Percentiles rank a stretch among this genome's conserved stretches.
Conservation (phyloP, 2,113 vertebrate species). For the Nothoprocta pentlandii region DNA sequence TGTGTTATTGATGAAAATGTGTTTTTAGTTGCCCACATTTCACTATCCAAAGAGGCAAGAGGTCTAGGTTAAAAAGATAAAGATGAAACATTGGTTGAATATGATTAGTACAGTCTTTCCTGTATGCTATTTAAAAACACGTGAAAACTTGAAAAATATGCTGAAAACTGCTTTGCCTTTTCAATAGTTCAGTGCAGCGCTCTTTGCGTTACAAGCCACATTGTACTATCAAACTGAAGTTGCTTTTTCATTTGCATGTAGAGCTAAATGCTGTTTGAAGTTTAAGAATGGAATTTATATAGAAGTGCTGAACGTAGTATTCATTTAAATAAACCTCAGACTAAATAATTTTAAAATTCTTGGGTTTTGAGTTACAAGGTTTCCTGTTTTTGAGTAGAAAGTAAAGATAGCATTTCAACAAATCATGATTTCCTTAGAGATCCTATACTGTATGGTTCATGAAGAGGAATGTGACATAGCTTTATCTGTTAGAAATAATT, state of each 20-base stretch:
- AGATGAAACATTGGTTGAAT: background rate
- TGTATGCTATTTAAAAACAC: accelerated
- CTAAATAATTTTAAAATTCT: background rate
- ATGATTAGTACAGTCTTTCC: background rate
- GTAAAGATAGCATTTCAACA: background rate
- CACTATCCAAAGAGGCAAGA: background rate
- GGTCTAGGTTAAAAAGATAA: background rate
- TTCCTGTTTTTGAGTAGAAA: background rate
- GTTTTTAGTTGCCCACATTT: background rate
- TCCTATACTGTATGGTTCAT: background rate
- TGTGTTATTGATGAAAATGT: background rate
- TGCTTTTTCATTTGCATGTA: background rate
- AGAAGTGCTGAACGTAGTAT: background rate
- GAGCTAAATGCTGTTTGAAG: background rate
- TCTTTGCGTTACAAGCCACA: background rate
- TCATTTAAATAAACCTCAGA: background rate
- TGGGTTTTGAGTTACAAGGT: background rate
- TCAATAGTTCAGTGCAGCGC: background rate
- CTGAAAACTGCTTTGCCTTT: background rate
- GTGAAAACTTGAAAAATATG: background rate
- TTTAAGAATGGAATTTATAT: background rate
- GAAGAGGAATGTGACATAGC: background rate
- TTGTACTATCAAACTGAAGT: background rate
- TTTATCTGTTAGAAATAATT: background rate
- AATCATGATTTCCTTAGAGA: background rate